Evolutionary conservation across 2,888 invertebrate species (phyloP).

Genomic region (Habrosyne pyritoides): DNA sequence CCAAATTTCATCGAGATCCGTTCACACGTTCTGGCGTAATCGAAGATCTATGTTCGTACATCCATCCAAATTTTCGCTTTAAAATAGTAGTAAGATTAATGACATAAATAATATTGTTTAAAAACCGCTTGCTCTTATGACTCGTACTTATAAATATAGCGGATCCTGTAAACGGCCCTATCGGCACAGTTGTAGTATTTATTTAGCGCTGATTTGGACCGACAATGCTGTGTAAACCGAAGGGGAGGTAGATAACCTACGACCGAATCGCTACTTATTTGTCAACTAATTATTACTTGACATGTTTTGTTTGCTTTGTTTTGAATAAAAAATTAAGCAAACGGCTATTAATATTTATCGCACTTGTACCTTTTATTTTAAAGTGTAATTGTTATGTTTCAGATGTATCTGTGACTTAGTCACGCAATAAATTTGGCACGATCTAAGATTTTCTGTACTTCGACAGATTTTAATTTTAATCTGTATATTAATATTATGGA

Average conservation of each 20-base stretch:
- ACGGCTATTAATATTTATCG: neutral
- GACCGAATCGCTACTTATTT: constrained; percentile 46
- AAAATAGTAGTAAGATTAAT: neutral
- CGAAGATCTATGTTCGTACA: too few relatives aligned
- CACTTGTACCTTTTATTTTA: too few relatives aligned
- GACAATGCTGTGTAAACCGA: constrained; percentile 59
- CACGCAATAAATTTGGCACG: too few relatives aligned
- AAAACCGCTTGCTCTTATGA: constrained; percentile 29
- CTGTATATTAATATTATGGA: too few relatives aligned
- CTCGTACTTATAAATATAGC: constrained; percentile 28
- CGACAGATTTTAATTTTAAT: too few relatives aligned
- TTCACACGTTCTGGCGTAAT: too few relatives aligned
- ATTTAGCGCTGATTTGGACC: constrained; percentile 66
- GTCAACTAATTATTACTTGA: constrained; percentile 43
- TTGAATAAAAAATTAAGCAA: neutral
- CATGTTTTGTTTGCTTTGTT: constrained; percentile 17
- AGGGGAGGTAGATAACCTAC: constrained; percentile 61
- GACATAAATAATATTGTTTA: neutral
- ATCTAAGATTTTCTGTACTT: too few relatives aligned
- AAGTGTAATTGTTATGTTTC: too few relatives aligned
- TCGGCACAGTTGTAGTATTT: constrained; percentile 63
- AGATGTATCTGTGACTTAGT: too few relatives aligned
- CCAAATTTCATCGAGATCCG: too few relatives aligned
- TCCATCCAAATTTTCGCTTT: too few relatives aligned
- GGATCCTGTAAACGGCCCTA: constrained; percentile 45